Conservation (phyloP, 2,888 invertebrate genomes). For the Hedychridium roseum region DNA sequence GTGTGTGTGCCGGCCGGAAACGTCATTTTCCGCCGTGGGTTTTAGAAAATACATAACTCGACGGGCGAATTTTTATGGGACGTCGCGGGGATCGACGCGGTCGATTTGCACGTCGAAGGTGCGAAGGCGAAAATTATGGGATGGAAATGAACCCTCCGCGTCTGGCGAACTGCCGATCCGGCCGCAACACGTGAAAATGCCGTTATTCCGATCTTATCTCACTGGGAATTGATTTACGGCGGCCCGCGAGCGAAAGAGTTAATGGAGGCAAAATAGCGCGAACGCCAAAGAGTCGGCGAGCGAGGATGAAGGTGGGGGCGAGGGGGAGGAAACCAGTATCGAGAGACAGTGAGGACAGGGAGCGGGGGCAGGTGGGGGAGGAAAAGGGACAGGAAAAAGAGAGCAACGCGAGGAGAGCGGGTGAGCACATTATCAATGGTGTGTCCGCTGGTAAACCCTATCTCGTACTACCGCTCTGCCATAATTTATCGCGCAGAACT, state of each 20-base stretch:
- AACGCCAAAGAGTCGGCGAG: no score
- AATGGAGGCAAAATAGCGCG: slow-evolving; percentile 55
- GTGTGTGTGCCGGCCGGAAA: background rate
- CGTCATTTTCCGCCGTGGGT: no score
- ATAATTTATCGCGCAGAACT: slow-evolving; percentile 41
- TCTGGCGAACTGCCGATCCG: slow-evolving; percentile 31
- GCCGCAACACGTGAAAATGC: slow-evolving; percentile 42
- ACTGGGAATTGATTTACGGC: slow-evolving; percentile 51
- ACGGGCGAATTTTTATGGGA: background rate
- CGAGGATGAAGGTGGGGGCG: no score
- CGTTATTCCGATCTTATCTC: slow-evolving; percentile 44
- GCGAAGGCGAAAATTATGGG: slow-evolving; percentile 19
- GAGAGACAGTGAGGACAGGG: no score
- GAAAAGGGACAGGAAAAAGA: no score
- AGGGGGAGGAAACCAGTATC: no score
- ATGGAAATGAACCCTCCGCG: slow-evolving; percentile 18
- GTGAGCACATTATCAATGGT: slow-evolving; percentile 49
- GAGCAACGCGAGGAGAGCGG: no score
- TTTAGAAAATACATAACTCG: no score
- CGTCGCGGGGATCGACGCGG: background rate
- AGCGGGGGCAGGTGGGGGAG: no score
- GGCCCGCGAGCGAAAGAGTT: slow-evolving; percentile 50
- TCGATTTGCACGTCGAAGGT: background rate
- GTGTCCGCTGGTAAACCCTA: slow-evolving; percentile 31
- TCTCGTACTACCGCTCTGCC: slow-evolving; percentile 18